These are phyloP conservation scores for Magallana angulata DNA, from an alignment of 1,140 invertebrate genomes.

Conservation along the genomic window DNA sequence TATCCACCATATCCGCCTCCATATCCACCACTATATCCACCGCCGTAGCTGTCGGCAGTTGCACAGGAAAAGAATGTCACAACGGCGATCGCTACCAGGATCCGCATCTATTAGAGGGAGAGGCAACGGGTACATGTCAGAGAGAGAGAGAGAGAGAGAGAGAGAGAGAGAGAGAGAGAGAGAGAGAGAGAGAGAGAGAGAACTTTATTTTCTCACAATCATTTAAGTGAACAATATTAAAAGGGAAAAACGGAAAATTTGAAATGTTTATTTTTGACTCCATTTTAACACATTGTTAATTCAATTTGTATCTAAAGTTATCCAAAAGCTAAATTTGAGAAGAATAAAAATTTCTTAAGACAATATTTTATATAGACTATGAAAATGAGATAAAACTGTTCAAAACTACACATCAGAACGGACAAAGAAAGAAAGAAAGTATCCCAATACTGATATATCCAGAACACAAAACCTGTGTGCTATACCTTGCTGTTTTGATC, in stretches of 20 bases:
- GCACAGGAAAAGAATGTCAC: slow-evolving; percentile 2
- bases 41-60: background rate
- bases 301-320: background rate
- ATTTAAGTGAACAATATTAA: too few species aligned
- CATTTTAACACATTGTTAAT: background rate
- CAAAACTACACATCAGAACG: background rate
- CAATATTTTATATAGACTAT: too few species aligned
- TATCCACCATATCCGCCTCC: background rate
- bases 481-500: slow-evolving; percentile 16
- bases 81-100: slow-evolving; percentile 11
- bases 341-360: too few species aligned
- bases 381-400: background rate
- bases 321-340: too few species aligned
- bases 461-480: background rate
- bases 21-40: background rate
- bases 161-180: too few species aligned
- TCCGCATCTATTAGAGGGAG: background rate
- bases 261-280: too few species aligned
- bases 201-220: too few species aligned
- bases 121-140: background rate
- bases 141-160: too few species aligned
- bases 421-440: background rate
- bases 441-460: background rate
- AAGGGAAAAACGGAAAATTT: too few species aligned
- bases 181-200: too few species aligned